Percentiles rank a stretch among this genome's conserved stretches.
phyloP scores from a whole-genome alignment of 2,888 invertebrate genomes.

The Arctia plantaginis region DNA sequence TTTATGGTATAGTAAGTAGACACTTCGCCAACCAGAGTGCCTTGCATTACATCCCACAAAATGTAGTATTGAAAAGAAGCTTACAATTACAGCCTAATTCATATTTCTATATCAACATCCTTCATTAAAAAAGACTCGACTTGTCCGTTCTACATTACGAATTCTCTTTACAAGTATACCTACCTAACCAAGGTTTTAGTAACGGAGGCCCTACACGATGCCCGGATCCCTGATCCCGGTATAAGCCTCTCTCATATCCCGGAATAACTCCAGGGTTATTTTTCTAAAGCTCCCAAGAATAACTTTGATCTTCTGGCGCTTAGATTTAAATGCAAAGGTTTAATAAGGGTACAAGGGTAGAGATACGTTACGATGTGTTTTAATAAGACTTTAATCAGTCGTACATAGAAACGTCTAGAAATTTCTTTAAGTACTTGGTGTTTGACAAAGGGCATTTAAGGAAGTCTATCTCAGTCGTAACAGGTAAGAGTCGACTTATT shows the following conservation, averaged over 20 bases:
- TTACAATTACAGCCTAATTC: background rate
- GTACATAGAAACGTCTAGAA: background rate
- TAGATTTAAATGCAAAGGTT: slow-evolving; percentile 13
- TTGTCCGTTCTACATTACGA: slow-evolving; percentile 12
- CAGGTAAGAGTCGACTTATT: background rate
- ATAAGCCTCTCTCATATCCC: slow-evolving; percentile 48
- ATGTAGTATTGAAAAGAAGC: background rate
- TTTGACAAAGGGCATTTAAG: background rate
- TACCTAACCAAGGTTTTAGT: slow-evolving; percentile 28
- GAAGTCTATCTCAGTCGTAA: background rate
- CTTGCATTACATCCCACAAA: too few species aligned
- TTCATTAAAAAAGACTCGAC: background rate
- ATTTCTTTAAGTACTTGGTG: background rate
- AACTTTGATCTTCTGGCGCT: slow-evolving; percentile 27
- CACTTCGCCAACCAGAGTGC: too few species aligned
- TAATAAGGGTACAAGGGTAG: background rate
- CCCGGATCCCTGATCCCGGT: slow-evolving; percentile 46
- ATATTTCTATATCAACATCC: background rate
- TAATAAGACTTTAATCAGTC: background rate
- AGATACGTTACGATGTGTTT: background rate
- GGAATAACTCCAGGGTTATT: slow-evolving; percentile 39
- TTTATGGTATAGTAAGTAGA: too few species aligned
- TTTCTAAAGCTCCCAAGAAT: slow-evolving; percentile 35
- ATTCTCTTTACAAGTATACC: slow-evolving; percentile 26
- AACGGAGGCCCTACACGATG: slow-evolving; percentile 26